These are phyloP conservation scores for Heteronetta atricapilla DNA, from an alignment of 2,113 vertebrate species.

Conservation along the genomic window DNA sequence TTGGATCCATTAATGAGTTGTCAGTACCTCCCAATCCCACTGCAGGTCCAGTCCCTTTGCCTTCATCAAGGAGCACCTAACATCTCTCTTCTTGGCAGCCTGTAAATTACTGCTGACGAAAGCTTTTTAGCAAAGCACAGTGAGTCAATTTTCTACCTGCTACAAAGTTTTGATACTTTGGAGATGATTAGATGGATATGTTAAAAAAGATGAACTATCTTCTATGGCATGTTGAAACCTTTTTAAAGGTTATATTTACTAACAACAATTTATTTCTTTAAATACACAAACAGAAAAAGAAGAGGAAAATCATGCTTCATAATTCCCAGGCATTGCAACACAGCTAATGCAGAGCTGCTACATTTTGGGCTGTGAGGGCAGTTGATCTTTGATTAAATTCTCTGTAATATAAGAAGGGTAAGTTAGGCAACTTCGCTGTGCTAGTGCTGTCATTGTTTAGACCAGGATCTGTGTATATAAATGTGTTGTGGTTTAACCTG, in stretches of 20 bases:
- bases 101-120: background rate
- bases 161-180: background rate
- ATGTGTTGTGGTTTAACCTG: too few relatives aligned
- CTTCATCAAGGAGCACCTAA: background rate
- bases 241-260: background rate
- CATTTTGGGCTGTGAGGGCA: background rate
- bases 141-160: background rate
- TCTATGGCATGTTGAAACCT: background rate
- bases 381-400: background rate
- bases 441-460: background rate
- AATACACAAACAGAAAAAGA: background rate
- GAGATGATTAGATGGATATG: background rate
- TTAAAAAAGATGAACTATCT: background rate
- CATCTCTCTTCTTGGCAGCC: background rate
- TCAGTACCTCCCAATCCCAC: rapidly evolving
- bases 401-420: background rate
- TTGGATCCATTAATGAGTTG: background rate
- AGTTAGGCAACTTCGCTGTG: background rate
- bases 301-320: background rate
- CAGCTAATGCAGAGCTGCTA: background rate
- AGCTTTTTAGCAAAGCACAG: background rate
- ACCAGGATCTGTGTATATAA: background rate
- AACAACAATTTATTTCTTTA: background rate
- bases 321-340: rapidly evolving
- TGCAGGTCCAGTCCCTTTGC: background rate